Conservation (phyloP, 1,140 invertebrate species). For the Drosophila teissieri region DNA sequence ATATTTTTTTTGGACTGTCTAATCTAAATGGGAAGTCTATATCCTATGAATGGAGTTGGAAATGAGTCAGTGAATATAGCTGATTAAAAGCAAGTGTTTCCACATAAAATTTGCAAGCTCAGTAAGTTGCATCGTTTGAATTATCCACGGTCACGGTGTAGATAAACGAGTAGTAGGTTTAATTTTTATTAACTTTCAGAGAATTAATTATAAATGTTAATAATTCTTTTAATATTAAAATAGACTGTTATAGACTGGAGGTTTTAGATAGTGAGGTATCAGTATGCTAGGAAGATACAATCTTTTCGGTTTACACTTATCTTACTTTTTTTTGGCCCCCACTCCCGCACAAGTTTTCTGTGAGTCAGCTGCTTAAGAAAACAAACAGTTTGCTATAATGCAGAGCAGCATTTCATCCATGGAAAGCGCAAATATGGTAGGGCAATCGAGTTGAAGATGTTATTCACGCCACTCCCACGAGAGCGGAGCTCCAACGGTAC, state of each 20-base stretch:
- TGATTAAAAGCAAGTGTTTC: not conserved
- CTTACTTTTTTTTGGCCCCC: not conserved
- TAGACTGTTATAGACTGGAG: too few relatives aligned
- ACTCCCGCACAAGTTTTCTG: not conserved
- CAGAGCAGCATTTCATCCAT: conserved; percentile 1
- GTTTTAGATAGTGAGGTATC: too few relatives aligned
- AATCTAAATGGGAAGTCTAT: not conserved
- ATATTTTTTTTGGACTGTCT: not conserved
- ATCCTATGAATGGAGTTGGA: not conserved
- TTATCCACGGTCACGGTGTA: too few relatives aligned
- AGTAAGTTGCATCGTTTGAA: too few relatives aligned
- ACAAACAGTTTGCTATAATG: conserved; percentile 14
- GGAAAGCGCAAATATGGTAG: conserved; percentile 19
- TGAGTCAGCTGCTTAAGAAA: conserved; percentile 28
- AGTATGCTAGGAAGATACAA: too few relatives aligned
- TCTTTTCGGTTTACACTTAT: too few relatives aligned
- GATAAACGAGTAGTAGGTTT: too few relatives aligned
- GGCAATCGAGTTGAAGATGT: conserved; percentile 6
- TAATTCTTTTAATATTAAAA: too few relatives aligned
- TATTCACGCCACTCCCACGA: conserved; percentile 30
- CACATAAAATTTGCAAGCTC: not conserved
- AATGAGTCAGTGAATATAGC: not conserved
- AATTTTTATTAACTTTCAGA: too few relatives aligned
- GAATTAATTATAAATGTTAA: too few relatives aligned
- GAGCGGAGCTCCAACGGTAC: conserved; percentile 20